Evolutionary conservation across 2,888 invertebrate genomes (phyloP).

Genomic region (Ypsolopha sequella): DNA sequence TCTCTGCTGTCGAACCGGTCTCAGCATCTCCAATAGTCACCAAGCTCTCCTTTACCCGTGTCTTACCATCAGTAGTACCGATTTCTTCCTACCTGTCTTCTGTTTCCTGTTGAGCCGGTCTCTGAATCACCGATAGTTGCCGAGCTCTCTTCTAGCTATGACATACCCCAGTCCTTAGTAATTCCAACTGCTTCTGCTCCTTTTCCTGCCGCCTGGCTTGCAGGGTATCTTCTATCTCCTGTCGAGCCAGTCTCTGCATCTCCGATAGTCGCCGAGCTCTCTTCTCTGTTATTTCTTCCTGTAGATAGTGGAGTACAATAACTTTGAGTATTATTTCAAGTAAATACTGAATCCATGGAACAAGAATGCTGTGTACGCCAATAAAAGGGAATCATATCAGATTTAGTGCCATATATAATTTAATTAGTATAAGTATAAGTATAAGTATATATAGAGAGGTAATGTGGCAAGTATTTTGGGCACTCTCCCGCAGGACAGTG

Average conservation of each 20-base stretch:
- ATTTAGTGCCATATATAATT: too few species aligned
- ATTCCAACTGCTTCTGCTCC: slow-evolving; percentile 33
- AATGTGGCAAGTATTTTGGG: too few species aligned
- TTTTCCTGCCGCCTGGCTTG: slow-evolving; percentile 24
- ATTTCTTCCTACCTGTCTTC: too few species aligned
- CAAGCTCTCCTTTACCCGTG: slow-evolving; percentile 3
- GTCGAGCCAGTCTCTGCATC: slow-evolving; percentile 41
- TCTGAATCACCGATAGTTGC: neutral
- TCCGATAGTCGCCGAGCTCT: slow-evolving; percentile 38
- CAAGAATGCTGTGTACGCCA: too few species aligned
- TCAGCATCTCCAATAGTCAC: neutral
- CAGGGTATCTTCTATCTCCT: slow-evolving; percentile 34
- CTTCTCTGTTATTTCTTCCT: slow-evolving; percentile 32
- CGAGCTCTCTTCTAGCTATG: slow-evolving; percentile 4
- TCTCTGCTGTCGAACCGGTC: too few species aligned
- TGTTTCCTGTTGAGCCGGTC: too few species aligned
- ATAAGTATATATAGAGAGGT: too few species aligned
- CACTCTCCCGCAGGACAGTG: too few species aligned
- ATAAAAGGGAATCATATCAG: too few species aligned
- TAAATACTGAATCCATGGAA: too few species aligned
- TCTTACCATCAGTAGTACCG: too few species aligned
- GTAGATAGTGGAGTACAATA: neutral
- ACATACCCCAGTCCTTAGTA: slow-evolving; percentile 45
- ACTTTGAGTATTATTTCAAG: neutral
- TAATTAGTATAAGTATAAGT: too few species aligned